phyloP scores from a whole-genome alignment of 2,797 vertebrate species.

The Schizothorax lantsangensis region DNA sequence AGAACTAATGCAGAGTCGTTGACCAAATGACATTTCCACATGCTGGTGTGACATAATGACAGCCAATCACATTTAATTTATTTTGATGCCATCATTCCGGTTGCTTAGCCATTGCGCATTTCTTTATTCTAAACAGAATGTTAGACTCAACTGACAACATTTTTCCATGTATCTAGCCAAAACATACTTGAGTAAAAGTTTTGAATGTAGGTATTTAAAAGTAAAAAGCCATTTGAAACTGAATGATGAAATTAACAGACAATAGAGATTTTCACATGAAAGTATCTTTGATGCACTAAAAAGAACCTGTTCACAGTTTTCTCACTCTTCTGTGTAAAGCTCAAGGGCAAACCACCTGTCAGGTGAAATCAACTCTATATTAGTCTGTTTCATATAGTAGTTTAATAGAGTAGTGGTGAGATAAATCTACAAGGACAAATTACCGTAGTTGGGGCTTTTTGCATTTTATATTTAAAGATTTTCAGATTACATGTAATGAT shows the following conservation, averaged over 20 bases:
- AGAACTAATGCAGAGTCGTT: constrained; percentile 18
- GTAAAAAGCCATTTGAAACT: background rate
- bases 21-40: constrained; percentile 1
- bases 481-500: background rate
- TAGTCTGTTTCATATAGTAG: background rate
- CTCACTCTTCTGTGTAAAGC: background rate
- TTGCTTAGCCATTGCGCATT: background rate
- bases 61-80: constrained; percentile 3
- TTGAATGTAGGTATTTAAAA: background rate
- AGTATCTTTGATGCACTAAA: constrained; percentile 5
- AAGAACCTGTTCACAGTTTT: constrained; percentile 9
- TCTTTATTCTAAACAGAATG: background rate
- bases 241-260: background rate
- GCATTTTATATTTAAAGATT: background rate
- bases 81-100: background rate
- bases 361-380: background rate
- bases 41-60: constrained; percentile 5
- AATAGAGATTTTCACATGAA: constrained; percentile 17
- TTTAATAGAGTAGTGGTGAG: background rate
- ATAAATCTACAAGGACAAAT: background rate
- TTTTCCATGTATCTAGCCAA: background rate
- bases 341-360: constrained; percentile 13
- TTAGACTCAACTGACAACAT: background rate
- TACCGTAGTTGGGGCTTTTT: background rate
- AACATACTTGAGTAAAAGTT: background rate